phyloP scores from a whole-genome alignment of 2,797 vertebrate species.

The Echiichthys vipera region DNA sequence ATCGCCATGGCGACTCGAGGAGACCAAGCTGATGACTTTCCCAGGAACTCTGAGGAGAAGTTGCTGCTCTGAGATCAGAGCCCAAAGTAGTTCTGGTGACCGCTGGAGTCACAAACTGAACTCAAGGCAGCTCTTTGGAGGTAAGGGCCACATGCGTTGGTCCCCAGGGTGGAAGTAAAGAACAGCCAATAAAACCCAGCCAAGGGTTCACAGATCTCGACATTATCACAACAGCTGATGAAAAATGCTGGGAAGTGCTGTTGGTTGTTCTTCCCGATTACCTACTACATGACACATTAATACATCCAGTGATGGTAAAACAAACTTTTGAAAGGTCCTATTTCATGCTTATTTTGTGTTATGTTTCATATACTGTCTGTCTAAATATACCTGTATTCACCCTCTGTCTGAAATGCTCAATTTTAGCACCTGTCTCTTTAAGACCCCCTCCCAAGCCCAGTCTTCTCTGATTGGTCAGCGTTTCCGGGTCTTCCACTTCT shows the following conservation, averaged over 20 bases:
- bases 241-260: slow-evolving; percentile 41
- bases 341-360: too few relatives aligned
- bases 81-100: slow-evolving; percentile 4
- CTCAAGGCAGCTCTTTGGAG: slow-evolving; percentile 22
- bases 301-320: slow-evolving; percentile 12
- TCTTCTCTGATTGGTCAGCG: too few relatives aligned
- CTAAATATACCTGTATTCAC: too few relatives aligned
- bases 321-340: too few relatives aligned
- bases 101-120: slow-evolving; percentile 28
- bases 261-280: slow-evolving; percentile 20
- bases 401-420: too few relatives aligned
- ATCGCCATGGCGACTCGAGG: slow-evolving; percentile 47
- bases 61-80: slow-evolving; percentile 42
- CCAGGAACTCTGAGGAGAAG: slow-evolving; percentile 49
- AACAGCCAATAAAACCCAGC: slow-evolving; percentile 34
- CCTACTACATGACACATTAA: not conserved
- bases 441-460: too few relatives aligned
- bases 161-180: slow-evolving; percentile 63
- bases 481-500: too few relatives aligned
- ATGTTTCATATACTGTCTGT: too few relatives aligned
- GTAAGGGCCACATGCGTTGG: slow-evolving; percentile 26
- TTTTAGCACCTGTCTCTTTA: too few relatives aligned
- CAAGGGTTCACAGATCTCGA: slow-evolving; percentile 44
- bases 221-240: slow-evolving; percentile 42
- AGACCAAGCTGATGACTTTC: slow-evolving; percentile 71